Base-by-base conservation (phyloP, 2,888 invertebrate genomes). In the Metopia argyrocephala region DNA sequence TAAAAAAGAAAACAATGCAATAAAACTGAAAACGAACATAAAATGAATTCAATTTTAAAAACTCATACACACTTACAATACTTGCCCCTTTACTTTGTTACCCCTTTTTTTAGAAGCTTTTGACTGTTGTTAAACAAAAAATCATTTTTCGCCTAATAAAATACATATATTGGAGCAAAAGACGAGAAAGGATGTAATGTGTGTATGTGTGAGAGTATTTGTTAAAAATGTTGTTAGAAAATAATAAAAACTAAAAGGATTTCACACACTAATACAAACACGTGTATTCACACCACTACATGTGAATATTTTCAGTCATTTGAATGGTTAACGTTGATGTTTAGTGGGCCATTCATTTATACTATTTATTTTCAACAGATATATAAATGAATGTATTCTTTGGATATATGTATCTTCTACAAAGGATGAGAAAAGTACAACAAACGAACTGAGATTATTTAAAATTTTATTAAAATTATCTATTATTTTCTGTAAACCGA, bases 141-240 rank as follows among this genome's bases (percentile, higher is more conserved):
- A 86, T 86, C 85, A 86, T 87, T 87, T 88, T 86, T 86, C 87
- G 87, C 86, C 84, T 88, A 87, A 87, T 87, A 87, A 87, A 87
- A 87, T 87, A 87, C 85, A n/a, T n/a, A n/a, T n/a, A n/a, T 82
- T 38, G 38, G 54, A 23, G 27, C 2, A 23, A 38, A 38, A 38
- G 38, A 38, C 38, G 12, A 38, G 38, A 38, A n/a, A 23, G 46
- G 27, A 52, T 25, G 15, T 28, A 38, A 38, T 65, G 65, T 50
- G 21, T 38, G n/a, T 45, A 7, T 31, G 54, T 25, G 7, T 38
- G 31, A 27, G 4, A 59, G 57, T 61, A n/a, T 52, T 62, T 70
- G 65, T 59, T 65, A 50, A 28, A 66, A 70, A 31, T 78, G 78
- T 61, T 71, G 65, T 78, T 78, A 71, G 78, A 71, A 78, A 46